Conservation (phyloP, 37 sponge, comb jelly and placozoan species). For the Agelas oroides region DNA sequence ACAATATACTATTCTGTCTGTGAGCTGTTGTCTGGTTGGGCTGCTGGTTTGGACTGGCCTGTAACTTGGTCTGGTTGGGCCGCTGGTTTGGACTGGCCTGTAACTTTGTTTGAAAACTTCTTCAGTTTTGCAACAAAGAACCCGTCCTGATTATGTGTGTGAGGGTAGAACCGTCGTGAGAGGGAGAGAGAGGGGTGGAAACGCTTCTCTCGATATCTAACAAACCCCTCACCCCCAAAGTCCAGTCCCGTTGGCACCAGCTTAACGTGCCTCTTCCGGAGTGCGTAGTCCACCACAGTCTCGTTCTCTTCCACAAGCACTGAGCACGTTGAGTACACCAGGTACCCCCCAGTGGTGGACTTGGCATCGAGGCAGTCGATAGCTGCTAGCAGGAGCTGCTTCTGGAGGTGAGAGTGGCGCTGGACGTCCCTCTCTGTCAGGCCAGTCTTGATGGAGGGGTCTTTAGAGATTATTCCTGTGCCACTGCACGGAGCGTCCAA, state of each 20-base stretch:
- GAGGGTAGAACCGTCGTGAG: conserved; percentile 92
- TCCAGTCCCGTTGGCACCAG: conserved; percentile 89
- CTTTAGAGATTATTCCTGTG: conserved; percentile 96
- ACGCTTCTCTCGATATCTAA: conserved; percentile 80
- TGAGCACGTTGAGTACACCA: conserved; percentile 98
- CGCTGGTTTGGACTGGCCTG: too few relatives aligned
- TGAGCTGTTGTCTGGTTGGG: too few relatives aligned
- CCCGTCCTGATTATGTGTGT: conserved; percentile 99
- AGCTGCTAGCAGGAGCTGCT: conserved; percentile 93
- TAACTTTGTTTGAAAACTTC: conserved; percentile 81
- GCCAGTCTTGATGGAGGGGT: conserved; percentile 88
- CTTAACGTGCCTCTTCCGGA: conserved; percentile 89
- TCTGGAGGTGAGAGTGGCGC: conserved; percentile 90
- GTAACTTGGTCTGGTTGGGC: too few relatives aligned
- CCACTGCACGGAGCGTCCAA: conserved; percentile 99
- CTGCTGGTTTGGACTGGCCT: too few relatives aligned
- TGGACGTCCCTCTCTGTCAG: conserved; percentile 88
- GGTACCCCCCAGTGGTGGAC: conserved; percentile 88
- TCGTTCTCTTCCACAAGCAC: conserved; percentile 98
- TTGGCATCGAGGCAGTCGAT: conserved; percentile 91
- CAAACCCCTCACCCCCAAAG: conserved; percentile 91
- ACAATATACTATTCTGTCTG: too few relatives aligned
- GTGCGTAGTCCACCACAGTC: conserved; percentile 94
- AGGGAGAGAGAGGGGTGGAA: conserved; percentile 91
- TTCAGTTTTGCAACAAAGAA: conserved; percentile 98